Conservation (phyloP, 2,888 invertebrate species). For the Agelastica alni region DNA sequence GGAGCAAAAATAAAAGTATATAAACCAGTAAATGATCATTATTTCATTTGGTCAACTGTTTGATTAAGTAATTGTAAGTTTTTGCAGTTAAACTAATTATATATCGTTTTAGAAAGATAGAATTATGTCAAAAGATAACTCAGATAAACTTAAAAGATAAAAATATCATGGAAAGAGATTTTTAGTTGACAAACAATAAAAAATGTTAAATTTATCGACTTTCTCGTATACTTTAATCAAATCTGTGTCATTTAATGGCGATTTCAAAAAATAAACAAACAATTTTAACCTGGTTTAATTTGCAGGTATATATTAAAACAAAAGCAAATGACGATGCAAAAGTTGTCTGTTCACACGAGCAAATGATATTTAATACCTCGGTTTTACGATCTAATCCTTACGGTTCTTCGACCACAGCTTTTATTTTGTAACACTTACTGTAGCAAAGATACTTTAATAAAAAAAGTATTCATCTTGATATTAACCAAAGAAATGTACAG, state of each 20-base stretch:
- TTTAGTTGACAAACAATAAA: too few species aligned
- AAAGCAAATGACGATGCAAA: constrained; percentile 23
- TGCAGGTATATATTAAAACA: constrained; percentile 29
- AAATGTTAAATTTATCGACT: constrained; percentile 4
- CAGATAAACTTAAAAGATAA: too few species aligned
- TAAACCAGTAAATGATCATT: too few species aligned
- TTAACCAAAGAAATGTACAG: constrained; percentile 14
- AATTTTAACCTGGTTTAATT: constrained; percentile 37
- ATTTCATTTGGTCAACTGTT: too few species aligned
- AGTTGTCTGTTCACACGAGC: constrained; percentile 26
- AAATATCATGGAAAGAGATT: too few species aligned
- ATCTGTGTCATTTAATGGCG: constrained; percentile 30
- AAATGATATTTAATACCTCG: constrained; percentile 21
- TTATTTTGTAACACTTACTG: constrained; percentile 19
- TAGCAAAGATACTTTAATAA: constrained; percentile 7
- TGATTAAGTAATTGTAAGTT: too few species aligned
- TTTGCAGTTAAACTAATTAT: too few species aligned
- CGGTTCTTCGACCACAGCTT: constrained; percentile 18
- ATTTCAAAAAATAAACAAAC: constrained; percentile 26
- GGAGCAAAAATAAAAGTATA: too few species aligned
- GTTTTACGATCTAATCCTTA: constrained; percentile 21
- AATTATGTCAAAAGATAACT: too few species aligned
- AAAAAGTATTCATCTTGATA: constrained; percentile 2
- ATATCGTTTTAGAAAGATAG: too few species aligned
- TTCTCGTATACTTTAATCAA: constrained; percentile 22